Percentiles rank a stretch among this genome's conserved stretches.
phyloP scores from a whole-genome alignment of 2,113 vertebrate genomes.

The Ancistrus triradiatus region DNA sequence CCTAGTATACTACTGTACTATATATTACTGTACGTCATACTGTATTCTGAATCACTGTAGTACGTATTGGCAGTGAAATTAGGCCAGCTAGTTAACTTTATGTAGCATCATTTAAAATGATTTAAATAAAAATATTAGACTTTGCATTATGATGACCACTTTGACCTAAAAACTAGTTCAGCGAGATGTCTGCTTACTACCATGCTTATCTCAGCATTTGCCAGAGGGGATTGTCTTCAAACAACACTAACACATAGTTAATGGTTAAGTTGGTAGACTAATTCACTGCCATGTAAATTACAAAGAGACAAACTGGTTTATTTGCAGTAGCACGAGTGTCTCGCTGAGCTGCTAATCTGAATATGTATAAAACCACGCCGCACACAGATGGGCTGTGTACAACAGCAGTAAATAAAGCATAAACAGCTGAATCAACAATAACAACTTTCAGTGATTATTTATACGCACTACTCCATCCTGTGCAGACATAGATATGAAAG shows the following conservation, averaged over 20 bases:
- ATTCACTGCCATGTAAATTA: conserved; percentile 35
- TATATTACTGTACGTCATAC: too few relatives aligned
- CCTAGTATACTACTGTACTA: too few relatives aligned
- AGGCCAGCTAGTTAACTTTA: too few relatives aligned
- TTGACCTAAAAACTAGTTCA: too few relatives aligned
- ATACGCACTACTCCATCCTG: conserved; percentile 25
- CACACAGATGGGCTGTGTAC: conserved; percentile 44
- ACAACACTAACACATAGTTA: neutral
- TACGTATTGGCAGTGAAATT: too few relatives aligned
- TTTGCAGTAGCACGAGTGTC: conserved; percentile 22
- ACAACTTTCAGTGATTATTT: conserved; percentile 43
- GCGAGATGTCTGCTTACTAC: neutral
- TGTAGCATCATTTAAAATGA: too few relatives aligned
- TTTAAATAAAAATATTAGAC: too few relatives aligned
- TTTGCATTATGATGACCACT: too few relatives aligned
- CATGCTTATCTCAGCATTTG: conserved; percentile 12
- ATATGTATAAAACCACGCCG: conserved; percentile 45
- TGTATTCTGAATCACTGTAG: too few relatives aligned
- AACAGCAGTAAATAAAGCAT: conserved; percentile 52
- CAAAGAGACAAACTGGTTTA: conserved; percentile 18
- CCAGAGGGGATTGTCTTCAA: too few relatives aligned
- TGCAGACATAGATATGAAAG: conserved; percentile 56
- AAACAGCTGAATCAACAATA: conserved; percentile 56
- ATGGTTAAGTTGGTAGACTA: conserved; percentile 6
- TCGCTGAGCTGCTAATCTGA: conserved; percentile 39